These are phyloP conservation scores for Acanthisitta chloris DNA, from an alignment of 2,113 vertebrate genomes.

Conservation along the genomic window DNA sequence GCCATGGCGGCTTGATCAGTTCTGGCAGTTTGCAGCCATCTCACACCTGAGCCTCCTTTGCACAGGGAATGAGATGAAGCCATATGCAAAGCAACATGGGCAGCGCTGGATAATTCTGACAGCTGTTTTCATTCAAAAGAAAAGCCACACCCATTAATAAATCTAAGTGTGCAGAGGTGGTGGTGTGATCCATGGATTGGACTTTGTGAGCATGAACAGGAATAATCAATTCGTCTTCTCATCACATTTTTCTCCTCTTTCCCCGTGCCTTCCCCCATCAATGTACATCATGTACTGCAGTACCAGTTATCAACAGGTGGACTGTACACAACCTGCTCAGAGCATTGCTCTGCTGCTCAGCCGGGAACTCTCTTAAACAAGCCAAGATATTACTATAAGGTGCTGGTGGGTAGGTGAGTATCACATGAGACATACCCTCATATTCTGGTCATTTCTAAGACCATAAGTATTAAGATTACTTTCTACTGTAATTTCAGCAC, in stretches of 20 bases:
- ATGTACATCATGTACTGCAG: fast-evolving
- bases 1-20: fast-evolving
- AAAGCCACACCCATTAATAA: not conserved
- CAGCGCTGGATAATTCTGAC: not conserved
- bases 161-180: not conserved
- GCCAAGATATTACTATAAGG: not conserved
- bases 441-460: not conserved
- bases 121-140: not conserved
- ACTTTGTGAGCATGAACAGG: not conserved
- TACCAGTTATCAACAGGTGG: not conserved
- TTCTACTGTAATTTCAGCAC: not conserved
- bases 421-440: not conserved
- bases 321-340: not conserved
- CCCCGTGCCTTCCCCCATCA: not conserved
- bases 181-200: not conserved
- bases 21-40: not conserved
- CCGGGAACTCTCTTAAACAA: not conserved
- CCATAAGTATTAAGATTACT: not conserved
- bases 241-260: not conserved
- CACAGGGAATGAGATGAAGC: not conserved
- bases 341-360: not conserved
- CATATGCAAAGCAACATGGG: not conserved
- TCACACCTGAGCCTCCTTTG: not conserved
- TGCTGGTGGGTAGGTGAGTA: fast-evolving
- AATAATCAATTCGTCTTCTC: not conserved